A percentile compares a stretch with the other conserved stretches of the same genome.
phyloP scores from a whole-genome alignment of 2,797 vertebrate species.

The Danio albolineatus region DNA sequence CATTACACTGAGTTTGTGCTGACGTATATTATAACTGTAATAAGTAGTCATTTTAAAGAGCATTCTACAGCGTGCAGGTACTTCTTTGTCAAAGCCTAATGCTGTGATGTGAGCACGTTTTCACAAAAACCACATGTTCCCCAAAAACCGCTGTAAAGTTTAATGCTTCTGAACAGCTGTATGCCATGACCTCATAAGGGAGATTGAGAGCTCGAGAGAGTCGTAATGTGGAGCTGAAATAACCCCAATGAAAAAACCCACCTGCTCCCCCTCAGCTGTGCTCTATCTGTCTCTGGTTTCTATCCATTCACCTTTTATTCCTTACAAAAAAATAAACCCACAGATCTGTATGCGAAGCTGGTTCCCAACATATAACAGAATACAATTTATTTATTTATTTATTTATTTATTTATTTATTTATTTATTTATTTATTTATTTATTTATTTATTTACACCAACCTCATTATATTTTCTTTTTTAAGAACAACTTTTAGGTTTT shows the following conservation, averaged over 20 bases:
- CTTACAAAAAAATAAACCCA: background rate
- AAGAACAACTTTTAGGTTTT: no score
- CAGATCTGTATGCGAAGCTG: background rate
- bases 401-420: no score
- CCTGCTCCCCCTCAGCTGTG: slow-evolving; percentile 37
- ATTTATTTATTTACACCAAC: no score
- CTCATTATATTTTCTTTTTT: no score
- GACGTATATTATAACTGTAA: background rate
- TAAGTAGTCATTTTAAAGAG: background rate
- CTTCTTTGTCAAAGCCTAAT: background rate
- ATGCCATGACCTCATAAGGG: slow-evolving; percentile 42
- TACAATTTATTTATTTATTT: no score
- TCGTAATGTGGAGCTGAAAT: slow-evolving; percentile 29
- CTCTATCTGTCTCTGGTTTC: slow-evolving; percentile 1
- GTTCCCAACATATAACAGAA: background rate
- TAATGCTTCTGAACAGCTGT: slow-evolving; percentile 31
- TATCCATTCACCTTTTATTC: slow-evolving; percentile 7
- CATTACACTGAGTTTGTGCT: background rate
- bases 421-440: no score
- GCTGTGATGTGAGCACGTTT: slow-evolving; percentile 3
- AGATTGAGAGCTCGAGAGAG: slow-evolving; percentile 44
- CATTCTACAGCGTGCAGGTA: background rate
- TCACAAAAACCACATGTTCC: slow-evolving; percentile 27
- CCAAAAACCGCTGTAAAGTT: slow-evolving; percentile 28
- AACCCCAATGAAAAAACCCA: slow-evolving; percentile 49